Percentiles rank a stretch among this genome's conserved stretches.
These are phyloP conservation scores for Haliclystus octoradiatus DNA, from an alignment of 30 jellyfish, hydroid and myxozoan species.

Conservation along the genomic window DNA sequence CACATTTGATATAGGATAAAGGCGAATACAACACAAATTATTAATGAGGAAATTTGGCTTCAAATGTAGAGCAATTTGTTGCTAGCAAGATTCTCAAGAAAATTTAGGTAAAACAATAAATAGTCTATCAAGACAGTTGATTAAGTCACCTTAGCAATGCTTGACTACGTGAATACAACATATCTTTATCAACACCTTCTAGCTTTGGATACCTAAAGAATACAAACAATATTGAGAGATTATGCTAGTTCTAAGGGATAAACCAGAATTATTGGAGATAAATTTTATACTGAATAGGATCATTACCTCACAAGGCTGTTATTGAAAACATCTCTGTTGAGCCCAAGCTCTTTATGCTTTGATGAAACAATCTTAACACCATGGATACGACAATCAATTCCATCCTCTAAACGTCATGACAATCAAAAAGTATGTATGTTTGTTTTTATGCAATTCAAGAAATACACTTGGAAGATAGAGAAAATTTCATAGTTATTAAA, in stretches of 20 bases:
- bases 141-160: slow-evolving; percentile 67
- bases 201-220: slow-evolving; percentile 60
- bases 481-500: too few species aligned
- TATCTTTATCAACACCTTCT: slow-evolving; percentile 54
- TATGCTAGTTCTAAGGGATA: too few species aligned
- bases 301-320: slow-evolving; percentile 50
- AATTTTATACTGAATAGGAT: neutral
- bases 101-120: too few species aligned
- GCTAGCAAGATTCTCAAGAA: too few species aligned
- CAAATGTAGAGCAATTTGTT: neutral
- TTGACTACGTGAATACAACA: slow-evolving; percentile 38
- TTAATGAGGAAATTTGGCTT: neutral
- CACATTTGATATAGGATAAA: too few species aligned
- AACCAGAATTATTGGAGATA: neutral
- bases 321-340: slow-evolving; percentile 57
- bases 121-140: too few species aligned
- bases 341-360: slow-evolving; percentile 66
- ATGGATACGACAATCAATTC: slow-evolving; percentile 82
- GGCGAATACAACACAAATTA: too few species aligned
- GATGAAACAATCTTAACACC: slow-evolving; percentile 57
- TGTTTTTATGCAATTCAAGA: too few species aligned
- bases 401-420: slow-evolving; percentile 46
- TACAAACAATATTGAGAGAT: neutral
- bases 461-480: too few species aligned
- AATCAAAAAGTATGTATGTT: too few species aligned